Conservation (phyloP, 2,113 vertebrate species). For the Gasterosteus nipponicus region DNA sequence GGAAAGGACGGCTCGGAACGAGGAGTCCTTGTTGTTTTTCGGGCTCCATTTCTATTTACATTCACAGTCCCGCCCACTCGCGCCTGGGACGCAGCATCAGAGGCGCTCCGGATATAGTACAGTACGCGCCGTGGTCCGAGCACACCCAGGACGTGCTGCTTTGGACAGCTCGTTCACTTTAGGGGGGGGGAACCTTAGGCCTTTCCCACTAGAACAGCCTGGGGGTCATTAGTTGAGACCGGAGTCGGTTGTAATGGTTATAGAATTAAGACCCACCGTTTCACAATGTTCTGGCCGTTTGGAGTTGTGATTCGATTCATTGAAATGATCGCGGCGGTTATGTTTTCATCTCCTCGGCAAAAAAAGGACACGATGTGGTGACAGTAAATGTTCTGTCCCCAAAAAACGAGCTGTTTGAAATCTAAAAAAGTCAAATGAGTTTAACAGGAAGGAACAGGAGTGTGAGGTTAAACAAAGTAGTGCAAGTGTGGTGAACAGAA, state of each 20-base stretch:
- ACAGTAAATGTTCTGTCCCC: no score
- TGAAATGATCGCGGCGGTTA: no score
- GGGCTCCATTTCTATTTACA: not conserved
- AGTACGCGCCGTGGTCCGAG: not conserved
- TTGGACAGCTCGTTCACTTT: slow-evolving; percentile 1
- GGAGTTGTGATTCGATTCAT: no score
- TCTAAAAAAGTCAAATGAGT: no score
- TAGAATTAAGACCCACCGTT: no score
- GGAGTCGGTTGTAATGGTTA: no score
- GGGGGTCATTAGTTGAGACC: no score
- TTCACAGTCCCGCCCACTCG: not conserved
- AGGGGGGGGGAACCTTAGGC: not conserved
- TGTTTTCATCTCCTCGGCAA: no score
- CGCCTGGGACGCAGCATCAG: not conserved
- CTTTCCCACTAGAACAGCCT: no score
- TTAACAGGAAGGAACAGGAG: not conserved
- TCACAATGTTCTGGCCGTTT: no score
- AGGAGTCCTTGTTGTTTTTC: not conserved
- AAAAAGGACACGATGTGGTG: no score
- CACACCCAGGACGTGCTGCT: not conserved
- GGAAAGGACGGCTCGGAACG: not conserved
- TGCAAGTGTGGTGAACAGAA: not conserved
- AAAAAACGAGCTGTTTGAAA: no score
- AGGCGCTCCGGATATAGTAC: not conserved
- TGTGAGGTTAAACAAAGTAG: not conserved